These are phyloP conservation scores for Laticauda colubrina DNA, from an alignment of 2,113 vertebrate species.

Conservation along the genomic window DNA sequence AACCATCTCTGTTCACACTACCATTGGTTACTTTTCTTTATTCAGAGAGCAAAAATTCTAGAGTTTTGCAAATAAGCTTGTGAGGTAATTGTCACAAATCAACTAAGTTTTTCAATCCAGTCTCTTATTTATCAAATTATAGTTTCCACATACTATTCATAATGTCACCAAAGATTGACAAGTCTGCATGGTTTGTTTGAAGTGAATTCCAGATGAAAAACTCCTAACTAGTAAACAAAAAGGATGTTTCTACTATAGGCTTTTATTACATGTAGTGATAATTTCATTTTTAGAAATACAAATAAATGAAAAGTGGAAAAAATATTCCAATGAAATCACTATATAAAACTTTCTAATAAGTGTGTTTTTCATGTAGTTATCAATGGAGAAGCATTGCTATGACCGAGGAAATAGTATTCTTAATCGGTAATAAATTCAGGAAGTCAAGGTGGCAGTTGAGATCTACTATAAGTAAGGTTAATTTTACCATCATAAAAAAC, in stretches of 20 bases:
- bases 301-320: not conserved
- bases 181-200: not conserved
- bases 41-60: not conserved
- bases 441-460: not conserved
- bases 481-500: not conserved
- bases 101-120: not conserved
- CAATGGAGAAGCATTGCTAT: not conserved
- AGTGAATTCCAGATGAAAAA: not conserved
- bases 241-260: not conserved
- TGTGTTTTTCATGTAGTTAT: not conserved
- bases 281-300: not conserved
- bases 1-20: not conserved
- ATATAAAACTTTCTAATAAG: not conserved
- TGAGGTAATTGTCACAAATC: not conserved
- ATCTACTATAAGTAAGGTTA: not conserved
- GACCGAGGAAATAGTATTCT: not conserved
- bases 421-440: not conserved
- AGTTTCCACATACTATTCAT: not conserved
- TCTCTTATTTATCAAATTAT: not conserved
- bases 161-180: not conserved
- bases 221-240: not conserved
- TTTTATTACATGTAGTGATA: not conserved
- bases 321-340: not conserved
- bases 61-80: not conserved
- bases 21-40: not conserved